Percentiles rank a stretch among this genome's conserved stretches.
phyloP scores from a whole-genome alignment of 2,113 vertebrate species.

The Harpagus bidentatus region DNA sequence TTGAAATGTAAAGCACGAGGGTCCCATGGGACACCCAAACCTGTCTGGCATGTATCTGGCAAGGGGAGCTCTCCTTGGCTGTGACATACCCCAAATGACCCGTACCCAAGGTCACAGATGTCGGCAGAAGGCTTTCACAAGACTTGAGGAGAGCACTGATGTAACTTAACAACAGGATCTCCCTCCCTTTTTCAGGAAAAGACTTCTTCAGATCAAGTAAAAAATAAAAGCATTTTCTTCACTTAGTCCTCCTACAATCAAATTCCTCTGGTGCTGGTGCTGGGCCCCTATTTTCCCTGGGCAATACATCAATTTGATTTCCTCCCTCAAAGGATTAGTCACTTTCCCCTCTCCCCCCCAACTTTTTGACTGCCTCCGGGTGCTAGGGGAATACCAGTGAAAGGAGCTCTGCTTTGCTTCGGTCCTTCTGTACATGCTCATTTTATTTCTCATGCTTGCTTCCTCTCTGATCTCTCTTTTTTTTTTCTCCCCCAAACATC shows the following conservation, averaged over 20 bases:
- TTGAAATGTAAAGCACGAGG: not conserved
- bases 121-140: not conserved
- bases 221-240: not conserved
- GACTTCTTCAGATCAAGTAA: not conserved
- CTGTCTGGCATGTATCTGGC: rapidly evolving
- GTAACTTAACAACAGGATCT: not conserved
- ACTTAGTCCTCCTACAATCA: not conserved
- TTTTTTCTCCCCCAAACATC: not conserved
- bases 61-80: not conserved
- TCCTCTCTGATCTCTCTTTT: not conserved
- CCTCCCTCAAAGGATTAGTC: slow-evolving; percentile 3
- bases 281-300: not conserved
- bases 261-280: slow-evolving; percentile 1
- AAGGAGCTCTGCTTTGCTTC: not conserved
- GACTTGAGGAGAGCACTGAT: rapidly evolving
- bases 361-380: not conserved
- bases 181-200: not conserved
- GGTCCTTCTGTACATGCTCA: not conserved
- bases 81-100: not conserved
- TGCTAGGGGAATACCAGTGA: not conserved
- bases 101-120: not conserved
- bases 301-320: slow-evolving; percentile 3
- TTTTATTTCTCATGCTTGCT: not conserved
- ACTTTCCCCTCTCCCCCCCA: not conserved
- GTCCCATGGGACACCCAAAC: not conserved